These are phyloP conservation scores for Andrena fulva DNA, from an alignment of 2,888 invertebrate genomes.

Conservation along the genomic window DNA sequence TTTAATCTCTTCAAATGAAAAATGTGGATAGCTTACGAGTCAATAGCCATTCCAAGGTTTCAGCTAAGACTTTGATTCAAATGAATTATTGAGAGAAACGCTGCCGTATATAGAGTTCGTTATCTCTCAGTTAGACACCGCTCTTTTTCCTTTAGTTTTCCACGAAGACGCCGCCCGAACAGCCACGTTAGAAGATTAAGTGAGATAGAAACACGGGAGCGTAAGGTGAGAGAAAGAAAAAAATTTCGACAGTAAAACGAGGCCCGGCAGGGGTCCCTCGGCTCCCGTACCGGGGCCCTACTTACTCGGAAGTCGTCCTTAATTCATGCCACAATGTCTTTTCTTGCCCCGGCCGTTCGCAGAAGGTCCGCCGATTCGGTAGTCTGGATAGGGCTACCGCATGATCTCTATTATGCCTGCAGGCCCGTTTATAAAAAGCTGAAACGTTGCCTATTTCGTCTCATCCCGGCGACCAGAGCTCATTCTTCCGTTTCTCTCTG, in stretches of 20 bases:
- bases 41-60: too few relatives aligned
- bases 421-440: conserved; percentile 56
- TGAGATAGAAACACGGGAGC: conserved; percentile 21
- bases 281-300: conserved; percentile 47
- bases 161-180: background rate
- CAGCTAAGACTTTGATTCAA: too few relatives aligned
- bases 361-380: conserved; percentile 67
- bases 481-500: background rate
- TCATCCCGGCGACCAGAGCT: conserved; percentile 22
- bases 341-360: conserved; percentile 67
- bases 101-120: too few relatives aligned
- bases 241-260: conserved; percentile 52
- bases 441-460: conserved; percentile 66
- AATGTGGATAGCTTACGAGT: too few relatives aligned
- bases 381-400: conserved; percentile 60
- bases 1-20: too few relatives aligned
- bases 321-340: conserved; percentile 75
- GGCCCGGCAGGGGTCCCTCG: conserved; percentile 37
- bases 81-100: too few relatives aligned
- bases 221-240: conserved; percentile 32
- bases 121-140: too few relatives aligned
- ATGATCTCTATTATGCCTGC: conserved; percentile 68
- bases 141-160: conserved; percentile 9
- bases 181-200: conserved; percentile 1
- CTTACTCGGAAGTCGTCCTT: conserved; percentile 76